Base-by-base conservation (phyloP, 2,888 invertebrate genomes). In the Achlya flavicornis region DNA sequence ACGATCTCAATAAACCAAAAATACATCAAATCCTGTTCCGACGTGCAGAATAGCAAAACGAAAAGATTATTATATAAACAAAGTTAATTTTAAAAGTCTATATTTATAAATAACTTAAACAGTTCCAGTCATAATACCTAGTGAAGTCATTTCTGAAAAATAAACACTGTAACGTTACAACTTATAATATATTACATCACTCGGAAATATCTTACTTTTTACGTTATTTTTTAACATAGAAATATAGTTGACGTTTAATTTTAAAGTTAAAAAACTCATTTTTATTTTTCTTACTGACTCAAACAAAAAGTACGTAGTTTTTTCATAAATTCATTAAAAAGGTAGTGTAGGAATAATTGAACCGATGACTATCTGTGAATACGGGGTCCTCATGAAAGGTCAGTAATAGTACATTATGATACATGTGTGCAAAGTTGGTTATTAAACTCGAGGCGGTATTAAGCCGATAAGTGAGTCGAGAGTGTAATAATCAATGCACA, bases 1-100 rank as follows among this genome's bases (percentile, higher is more conserved):
- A 53, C 58, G 46, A 43, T 58, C 41, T 32, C 14, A 53, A 26
- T 58, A 38, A 61, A 46, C 19, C 32, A 48, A 16, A 48, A 48
- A 48, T 16, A 16, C n/a, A 16, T 48, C n/a, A 48, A 48, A 48
- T 48, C n/a, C 5, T n/a, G 48, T 48, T 16, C 16, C 16, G 48
- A 48, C 48, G 48, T 48, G 7, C 1, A 43, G 48, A 48, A 48
- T 7, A 1, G 48, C 16, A 48, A 48, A 48, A 16, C 16, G 8
- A 48, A n/a, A 48, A 3, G 48, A 16, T 1, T 46, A 14, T 35
- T 46, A 48, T 1, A 48, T 48, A 48, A 48, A 48, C 48, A 48
- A 48, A 16, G n/a, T 6, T 48, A 16, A 48, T 48, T 48, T 48
- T 48, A 16, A n/a, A n/a, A 48, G 48, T 8, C 6, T 16, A 5